Evolutionary conservation across 2,113 vertebrate species (phyloP), one percentile per base, ranked within the genome.

Genomic region (Dryoscopus gambensis): DNA sequence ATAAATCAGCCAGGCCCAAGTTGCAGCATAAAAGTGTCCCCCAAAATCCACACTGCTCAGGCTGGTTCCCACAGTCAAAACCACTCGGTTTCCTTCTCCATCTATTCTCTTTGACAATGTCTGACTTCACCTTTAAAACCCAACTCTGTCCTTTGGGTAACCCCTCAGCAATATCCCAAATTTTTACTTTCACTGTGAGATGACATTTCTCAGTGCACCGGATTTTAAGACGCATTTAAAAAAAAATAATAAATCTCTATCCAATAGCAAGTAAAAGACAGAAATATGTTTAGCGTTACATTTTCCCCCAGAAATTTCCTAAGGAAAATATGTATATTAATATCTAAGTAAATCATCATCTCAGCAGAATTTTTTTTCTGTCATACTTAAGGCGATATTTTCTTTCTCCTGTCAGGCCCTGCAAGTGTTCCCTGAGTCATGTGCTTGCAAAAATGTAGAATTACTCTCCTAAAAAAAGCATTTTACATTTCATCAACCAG

Each of bases 401-500:
- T 62, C 49, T 69, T 82, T 92, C 82, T 90, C 90, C 95, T 93
- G 70, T 89, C 90, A 93, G 73, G 52, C 42, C 79, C 74, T 76
- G 77, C 87, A 96, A 95, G 91, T 67, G 74, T 91, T 94, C 90
- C 89, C 82, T 87, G 80, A 95, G 77, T 90, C 90, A 87, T 64
- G 52, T 77, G 74, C 65, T 93, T 81, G 67, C 79, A 77, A 87
- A 90, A 95, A 91, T 65, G 69, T 46, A 69, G 83, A 97, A 95
- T 95, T 95, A 78, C 68, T 40, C 84, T 95, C 67, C 47, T 94
- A 89, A 94, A 97, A 96, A 57, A 89, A 89, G 24, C 47, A 90
- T 92, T 95, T 97, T 87, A 80, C 91, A 87, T 95, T 97, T 96
- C 93, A 96, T 95, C 91, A 88, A 90, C 81, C 69, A 83, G 65